phyloP scores from a whole-genome alignment of 2,888 invertebrate genomes.

The Athripsodes cinereus region DNA sequence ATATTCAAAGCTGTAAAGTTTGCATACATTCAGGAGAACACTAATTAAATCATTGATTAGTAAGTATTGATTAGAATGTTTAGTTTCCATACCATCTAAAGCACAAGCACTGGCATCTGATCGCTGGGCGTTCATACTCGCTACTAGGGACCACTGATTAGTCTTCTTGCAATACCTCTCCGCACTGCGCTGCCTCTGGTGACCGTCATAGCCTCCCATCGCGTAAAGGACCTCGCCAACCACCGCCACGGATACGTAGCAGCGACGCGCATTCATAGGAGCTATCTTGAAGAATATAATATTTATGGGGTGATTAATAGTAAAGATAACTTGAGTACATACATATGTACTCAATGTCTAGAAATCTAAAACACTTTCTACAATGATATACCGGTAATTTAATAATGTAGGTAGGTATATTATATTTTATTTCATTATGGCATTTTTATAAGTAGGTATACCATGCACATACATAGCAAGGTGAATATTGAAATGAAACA shows the following conservation, averaged over 20 bases:
- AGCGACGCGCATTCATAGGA: slow-evolving; percentile 84
- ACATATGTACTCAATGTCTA: too few relatives aligned
- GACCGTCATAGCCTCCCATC: slow-evolving; percentile 84
- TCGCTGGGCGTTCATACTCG: slow-evolving; percentile 82
- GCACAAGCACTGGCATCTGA: slow-evolving; percentile 91
- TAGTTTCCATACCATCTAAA: slow-evolving; percentile 53
- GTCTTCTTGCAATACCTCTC: slow-evolving; percentile 77
- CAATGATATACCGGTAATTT: too few relatives aligned
- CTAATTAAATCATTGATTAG: not conserved
- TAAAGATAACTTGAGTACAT: not conserved
- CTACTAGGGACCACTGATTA: slow-evolving; percentile 85
- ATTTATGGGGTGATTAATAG: not conserved
- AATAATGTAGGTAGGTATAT: too few relatives aligned
- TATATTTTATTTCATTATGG: too few relatives aligned
- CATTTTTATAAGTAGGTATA: too few relatives aligned
- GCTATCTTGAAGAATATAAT: slow-evolving; percentile 47
- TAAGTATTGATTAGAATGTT: too few relatives aligned
- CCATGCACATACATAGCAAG: too few relatives aligned
- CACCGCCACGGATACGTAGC: slow-evolving; percentile 81
- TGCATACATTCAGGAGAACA: not conserved
- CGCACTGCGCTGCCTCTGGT: slow-evolving; percentile 78
- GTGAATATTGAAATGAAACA: too few relatives aligned
- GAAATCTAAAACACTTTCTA: too few relatives aligned
- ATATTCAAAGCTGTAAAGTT: too few relatives aligned
- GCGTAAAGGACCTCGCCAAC: slow-evolving; percentile 74